Evolutionary conservation across 2,797 vertebrate species (phyloP).

Genomic region (Heteromormyrus szaboi): DNA sequence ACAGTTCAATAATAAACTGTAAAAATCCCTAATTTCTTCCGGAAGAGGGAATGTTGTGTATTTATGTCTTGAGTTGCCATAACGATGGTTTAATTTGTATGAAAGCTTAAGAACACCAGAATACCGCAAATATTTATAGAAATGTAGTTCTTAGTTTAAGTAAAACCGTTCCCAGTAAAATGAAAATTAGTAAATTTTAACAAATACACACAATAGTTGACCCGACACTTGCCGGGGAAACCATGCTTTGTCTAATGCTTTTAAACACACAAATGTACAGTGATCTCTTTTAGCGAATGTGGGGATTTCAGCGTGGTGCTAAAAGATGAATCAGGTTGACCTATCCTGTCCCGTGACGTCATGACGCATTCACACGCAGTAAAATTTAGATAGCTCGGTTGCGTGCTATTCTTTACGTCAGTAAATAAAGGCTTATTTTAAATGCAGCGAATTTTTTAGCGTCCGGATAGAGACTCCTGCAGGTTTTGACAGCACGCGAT

Average conservation of each 20-base stretch:
- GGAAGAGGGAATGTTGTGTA: background rate
- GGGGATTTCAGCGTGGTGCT: constrained; percentile 16
- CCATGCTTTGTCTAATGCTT: background rate
- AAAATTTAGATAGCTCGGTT: constrained; percentile 37
- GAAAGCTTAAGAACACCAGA: background rate
- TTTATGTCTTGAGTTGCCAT: background rate
- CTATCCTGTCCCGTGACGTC: constrained; percentile 45
- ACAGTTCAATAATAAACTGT: background rate
- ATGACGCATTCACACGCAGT: constrained; percentile 48
- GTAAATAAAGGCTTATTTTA: constrained; percentile 33
- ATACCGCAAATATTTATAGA: background rate
- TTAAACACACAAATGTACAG: background rate
- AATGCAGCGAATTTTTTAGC: constrained; percentile 3
- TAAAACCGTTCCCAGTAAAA: background rate
- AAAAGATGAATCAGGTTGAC: constrained; percentile 36
- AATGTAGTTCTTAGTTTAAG: background rate
- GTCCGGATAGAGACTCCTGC: background rate
- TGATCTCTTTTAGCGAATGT: constrained; percentile 1
- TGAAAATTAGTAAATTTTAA: background rate
- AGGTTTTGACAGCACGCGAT: constrained; percentile 10
- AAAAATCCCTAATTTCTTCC: background rate
- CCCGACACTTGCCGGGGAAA: background rate
- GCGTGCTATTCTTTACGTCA: constrained; percentile 23
- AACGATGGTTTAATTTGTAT: background rate
- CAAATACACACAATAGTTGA: background rate